Conservation (phyloP, 1,140 invertebrate genomes). For the Meloidogyne hapla region DNA sequence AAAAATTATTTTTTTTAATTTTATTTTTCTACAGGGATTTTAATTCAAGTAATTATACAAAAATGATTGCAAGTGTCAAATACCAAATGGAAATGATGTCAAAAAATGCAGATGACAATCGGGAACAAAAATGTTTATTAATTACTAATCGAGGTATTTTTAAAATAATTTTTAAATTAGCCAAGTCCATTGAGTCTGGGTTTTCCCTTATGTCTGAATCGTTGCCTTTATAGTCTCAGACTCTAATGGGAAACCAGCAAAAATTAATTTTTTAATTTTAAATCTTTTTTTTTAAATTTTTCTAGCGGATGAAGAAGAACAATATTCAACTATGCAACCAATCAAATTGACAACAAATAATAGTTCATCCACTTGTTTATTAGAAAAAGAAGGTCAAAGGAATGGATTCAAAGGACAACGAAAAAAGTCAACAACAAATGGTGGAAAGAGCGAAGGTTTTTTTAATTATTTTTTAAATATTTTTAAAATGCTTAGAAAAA, state of each 20-base stretch:
- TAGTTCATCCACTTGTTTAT: neutral
- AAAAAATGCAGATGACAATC: neutral
- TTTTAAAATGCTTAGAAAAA: neutral
- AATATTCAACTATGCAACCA: slow-evolving; percentile 1
- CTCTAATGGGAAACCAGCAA: neutral
- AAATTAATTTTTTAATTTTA: no score
- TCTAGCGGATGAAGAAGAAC: neutral
- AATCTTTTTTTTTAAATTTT: neutral
- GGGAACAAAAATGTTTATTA: neutral
- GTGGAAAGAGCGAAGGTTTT: neutral
- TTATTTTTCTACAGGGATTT: neutral
- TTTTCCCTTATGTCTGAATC: no score
- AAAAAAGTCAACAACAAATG: neutral
- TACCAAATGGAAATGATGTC: neutral
- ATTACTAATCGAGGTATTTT: neutral
- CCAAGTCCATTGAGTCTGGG: no score
- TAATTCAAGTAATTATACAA: no score
- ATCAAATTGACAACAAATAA: neutral
- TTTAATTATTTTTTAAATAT: neutral
- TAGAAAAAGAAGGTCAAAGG: neutral
- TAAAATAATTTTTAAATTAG: neutral
- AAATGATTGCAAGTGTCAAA: neutral
- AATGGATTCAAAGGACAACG: neutral
- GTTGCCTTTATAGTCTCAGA: neutral
- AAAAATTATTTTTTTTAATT: neutral